Conservation (phyloP, 1,140 invertebrate species). For the Drosophila arawakana region DNA sequence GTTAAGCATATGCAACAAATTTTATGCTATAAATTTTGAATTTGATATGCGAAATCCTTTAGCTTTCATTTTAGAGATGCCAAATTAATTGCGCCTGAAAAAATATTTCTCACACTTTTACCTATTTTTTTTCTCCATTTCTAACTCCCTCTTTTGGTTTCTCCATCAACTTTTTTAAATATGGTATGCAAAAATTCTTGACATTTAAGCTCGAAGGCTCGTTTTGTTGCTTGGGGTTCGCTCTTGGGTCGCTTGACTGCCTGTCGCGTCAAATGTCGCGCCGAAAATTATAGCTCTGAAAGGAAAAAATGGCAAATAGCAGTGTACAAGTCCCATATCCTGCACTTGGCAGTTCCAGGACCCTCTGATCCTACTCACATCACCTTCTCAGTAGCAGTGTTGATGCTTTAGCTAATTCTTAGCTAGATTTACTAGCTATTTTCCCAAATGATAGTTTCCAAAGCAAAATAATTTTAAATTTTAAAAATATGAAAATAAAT, state of each 20-base stretch:
- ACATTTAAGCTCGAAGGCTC: constrained; percentile 29
- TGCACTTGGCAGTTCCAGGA: constrained; percentile 10
- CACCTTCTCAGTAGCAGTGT: too few relatives aligned
- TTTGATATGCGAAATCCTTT: too few relatives aligned
- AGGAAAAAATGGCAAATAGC: constrained; percentile 62
- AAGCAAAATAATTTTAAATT: too few relatives aligned
- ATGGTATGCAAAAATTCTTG: constrained; percentile 47
- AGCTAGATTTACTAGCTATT: too few relatives aligned
- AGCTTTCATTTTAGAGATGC: constrained; percentile 8
- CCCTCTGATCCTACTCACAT: constrained; percentile 11
- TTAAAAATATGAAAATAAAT: too few relatives aligned
- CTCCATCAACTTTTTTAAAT: constrained; percentile 27
- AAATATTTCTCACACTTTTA: not conserved
- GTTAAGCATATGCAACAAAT: constrained; percentile 7
- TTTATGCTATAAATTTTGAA: constrained; percentile 1
- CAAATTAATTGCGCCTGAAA: constrained; percentile 27
- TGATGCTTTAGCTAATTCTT: too few relatives aligned
- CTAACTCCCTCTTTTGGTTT: not conserved
- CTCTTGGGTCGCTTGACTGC: not conserved
- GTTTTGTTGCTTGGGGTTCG: not conserved
- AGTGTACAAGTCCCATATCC: constrained; percentile 47
- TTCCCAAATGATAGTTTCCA: too few relatives aligned
- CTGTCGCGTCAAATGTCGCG: constrained; percentile 81
- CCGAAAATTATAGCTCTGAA: constrained; percentile 79
- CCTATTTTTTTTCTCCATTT: not conserved